Evolutionary conservation across 30 jellyfish, hydroid and myxozoan genomes (phyloP).

Genomic region (Haliclystus octoradiatus): DNA sequence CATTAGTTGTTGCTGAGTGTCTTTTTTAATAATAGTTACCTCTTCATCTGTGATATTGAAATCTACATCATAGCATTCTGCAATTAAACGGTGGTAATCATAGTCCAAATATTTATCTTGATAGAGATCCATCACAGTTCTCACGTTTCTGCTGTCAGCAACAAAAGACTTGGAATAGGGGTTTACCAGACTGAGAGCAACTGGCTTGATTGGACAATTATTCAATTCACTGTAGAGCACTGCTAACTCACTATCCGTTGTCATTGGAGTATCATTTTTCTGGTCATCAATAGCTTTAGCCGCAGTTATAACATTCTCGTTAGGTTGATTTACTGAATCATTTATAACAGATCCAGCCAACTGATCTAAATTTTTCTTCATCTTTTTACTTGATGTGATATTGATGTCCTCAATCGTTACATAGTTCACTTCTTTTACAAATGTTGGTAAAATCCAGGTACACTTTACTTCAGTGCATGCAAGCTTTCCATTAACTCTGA

Average conservation of each 20-base stretch:
- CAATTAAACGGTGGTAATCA: conserved; percentile 23
- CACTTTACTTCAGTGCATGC: conserved; percentile 32
- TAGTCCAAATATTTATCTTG: conserved; percentile 7
- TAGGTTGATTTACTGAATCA: background rate
- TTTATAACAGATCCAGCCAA: background rate
- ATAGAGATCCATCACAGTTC: conserved; percentile 16
- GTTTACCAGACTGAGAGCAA: conserved; percentile 24
- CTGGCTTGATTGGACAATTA: conserved; percentile 14
- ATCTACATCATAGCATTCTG: conserved; percentile 7
- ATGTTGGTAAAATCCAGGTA: conserved; percentile 15
- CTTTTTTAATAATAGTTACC: conserved; percentile 20
- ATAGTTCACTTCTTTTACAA: conserved; percentile 2
- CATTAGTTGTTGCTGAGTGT: conserved; percentile 26
- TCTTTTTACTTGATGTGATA: background rate
- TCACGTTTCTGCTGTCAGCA: background rate
- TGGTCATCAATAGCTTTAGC: conserved; percentile 10
- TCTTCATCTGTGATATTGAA: conserved; percentile 15
- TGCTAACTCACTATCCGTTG: conserved; percentile 13
- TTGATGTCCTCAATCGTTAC: conserved; percentile 5
- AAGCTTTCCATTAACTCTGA: conserved; percentile 14
- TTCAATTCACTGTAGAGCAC: background rate
- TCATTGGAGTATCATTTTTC: conserved; percentile 8
- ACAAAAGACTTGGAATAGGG: conserved; percentile 26
- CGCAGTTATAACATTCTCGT: conserved; percentile 1
- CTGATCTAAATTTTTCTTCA: background rate